phyloP scores from a whole-genome alignment of 2,888 invertebrate genomes.

The Sepiola atlantica region DNA sequence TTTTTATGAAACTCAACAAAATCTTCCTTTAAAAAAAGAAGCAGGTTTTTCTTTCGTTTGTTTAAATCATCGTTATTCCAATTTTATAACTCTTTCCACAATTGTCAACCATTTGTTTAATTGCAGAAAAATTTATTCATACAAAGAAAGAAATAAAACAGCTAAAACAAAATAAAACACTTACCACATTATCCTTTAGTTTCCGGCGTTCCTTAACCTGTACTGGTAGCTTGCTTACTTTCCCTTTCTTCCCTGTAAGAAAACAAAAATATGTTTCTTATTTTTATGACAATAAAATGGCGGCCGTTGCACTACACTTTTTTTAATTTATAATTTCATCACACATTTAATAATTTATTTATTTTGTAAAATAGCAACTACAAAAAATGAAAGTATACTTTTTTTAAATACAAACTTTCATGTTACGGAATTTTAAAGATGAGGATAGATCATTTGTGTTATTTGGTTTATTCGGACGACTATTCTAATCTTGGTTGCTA shows the following conservation, averaged over 20 bases:
- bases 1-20: background rate
- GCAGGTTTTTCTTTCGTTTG: background rate
- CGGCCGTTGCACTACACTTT: background rate
- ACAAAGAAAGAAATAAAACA: background rate
- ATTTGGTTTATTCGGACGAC: too few relatives aligned
- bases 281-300: background rate
- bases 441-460: too few relatives aligned
- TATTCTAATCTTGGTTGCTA: too few relatives aligned
- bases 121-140: background rate
- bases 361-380: background rate
- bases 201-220: constrained; percentile 14
- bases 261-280: background rate
- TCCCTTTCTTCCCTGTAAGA: constrained; percentile 40
- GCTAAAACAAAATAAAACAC: background rate
- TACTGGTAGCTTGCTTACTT: constrained; percentile 33
- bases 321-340: background rate
- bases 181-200: constrained; percentile 45
- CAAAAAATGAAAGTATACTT: background rate
- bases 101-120: background rate
- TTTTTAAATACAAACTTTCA: background rate
- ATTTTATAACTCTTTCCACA: background rate
- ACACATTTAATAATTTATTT: background rate
- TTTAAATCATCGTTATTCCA: background rate
- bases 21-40: background rate
- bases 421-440: too few relatives aligned